Evolutionary conservation across 2,888 invertebrate genomes (phyloP).

Genomic region (Drosophila quinaria): DNA sequence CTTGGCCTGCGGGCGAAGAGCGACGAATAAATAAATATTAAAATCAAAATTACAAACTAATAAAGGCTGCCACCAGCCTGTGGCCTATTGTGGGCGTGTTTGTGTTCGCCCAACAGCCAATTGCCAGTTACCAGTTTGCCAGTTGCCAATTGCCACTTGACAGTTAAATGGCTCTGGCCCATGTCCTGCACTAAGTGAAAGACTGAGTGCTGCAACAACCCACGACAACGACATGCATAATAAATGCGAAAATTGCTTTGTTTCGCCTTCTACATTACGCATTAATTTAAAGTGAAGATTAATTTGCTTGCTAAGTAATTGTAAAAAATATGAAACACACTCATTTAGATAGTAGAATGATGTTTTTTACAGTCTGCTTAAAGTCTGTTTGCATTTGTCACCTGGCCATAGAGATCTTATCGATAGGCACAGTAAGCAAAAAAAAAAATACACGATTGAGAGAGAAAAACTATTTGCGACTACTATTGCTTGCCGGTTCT

Average conservation of each 20-base stretch:
- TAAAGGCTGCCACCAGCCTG: slow-evolving; percentile 53
- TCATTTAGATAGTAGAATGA: not conserved
- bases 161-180: slow-evolving; percentile 40
- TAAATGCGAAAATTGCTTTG: slow-evolving; percentile 29
- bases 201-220: slow-evolving; percentile 22
- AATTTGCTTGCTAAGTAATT: not conserved
- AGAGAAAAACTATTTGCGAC: slow-evolving; percentile 36
- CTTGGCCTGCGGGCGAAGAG: slow-evolving; percentile 59
- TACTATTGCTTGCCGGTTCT: slow-evolving; percentile 1
- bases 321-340: not conserved
- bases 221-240: slow-evolving; percentile 25
- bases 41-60: slow-evolving; percentile 70
- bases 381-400: slow-evolving; percentile 10
- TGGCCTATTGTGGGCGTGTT: slow-evolving; percentile 29
- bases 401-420: slow-evolving; percentile 11
- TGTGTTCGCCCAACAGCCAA: slow-evolving; percentile 26
- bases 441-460: slow-evolving; percentile 7
- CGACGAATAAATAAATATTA: slow-evolving; percentile 72
- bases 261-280: slow-evolving; percentile 2
- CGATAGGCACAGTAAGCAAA: slow-evolving; percentile 18
- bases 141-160: slow-evolving; percentile 40
- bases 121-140: slow-evolving; percentile 29
- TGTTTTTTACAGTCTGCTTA: not conserved
- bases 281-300: slow-evolving; percentile 19
- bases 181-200: slow-evolving; percentile 14